Percentiles rank a stretch among this genome's conserved stretches.
Conservation (phyloP, 2,113 vertebrate genomes). For the Pluvianellus socialis region DNA sequence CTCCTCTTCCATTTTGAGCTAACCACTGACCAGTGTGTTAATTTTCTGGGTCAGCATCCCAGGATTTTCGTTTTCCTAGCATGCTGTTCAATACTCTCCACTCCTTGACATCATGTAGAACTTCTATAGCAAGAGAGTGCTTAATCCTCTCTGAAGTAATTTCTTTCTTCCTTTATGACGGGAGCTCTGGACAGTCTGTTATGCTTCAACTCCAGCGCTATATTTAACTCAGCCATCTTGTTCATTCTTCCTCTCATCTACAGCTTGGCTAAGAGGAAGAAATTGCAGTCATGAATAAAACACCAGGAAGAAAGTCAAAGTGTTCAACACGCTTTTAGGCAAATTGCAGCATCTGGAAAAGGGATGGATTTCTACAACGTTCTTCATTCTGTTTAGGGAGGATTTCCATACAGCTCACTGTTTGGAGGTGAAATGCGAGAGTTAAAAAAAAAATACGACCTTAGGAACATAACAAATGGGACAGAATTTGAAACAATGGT, state of each 20-base stretch:
- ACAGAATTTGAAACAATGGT: not conserved
- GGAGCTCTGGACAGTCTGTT: constrained; percentile 51
- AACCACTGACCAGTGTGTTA: not conserved
- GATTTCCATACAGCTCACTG: not conserved
- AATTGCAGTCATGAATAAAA: constrained; percentile 43
- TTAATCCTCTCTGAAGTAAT: constrained; percentile 60
- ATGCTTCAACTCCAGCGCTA: not conserved
- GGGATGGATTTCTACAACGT: not conserved
- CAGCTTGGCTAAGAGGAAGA: constrained; percentile 25
- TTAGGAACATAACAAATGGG: not conserved
- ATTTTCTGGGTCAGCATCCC: constrained; percentile 61
- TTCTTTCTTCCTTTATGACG: constrained; percentile 62
- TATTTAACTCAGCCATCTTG: constrained; percentile 63
- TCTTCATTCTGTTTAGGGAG: not conserved
- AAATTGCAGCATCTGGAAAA: not conserved
- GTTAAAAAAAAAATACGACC: not conserved
- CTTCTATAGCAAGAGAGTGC: constrained; percentile 33
- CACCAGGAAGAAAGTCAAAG: constrained; percentile 18
- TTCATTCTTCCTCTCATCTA: constrained; percentile 24
- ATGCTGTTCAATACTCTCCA: constrained; percentile 34
- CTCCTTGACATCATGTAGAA: constrained; percentile 36
- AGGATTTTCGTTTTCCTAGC: constrained; percentile 43
- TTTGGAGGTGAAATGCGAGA: not conserved
- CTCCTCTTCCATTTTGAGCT: constrained; percentile 52
- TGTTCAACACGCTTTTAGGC: not conserved